phyloP scores from a whole-genome alignment of 35 echinoderm and acorn worm genomes.

The Diadema setosum region DNA sequence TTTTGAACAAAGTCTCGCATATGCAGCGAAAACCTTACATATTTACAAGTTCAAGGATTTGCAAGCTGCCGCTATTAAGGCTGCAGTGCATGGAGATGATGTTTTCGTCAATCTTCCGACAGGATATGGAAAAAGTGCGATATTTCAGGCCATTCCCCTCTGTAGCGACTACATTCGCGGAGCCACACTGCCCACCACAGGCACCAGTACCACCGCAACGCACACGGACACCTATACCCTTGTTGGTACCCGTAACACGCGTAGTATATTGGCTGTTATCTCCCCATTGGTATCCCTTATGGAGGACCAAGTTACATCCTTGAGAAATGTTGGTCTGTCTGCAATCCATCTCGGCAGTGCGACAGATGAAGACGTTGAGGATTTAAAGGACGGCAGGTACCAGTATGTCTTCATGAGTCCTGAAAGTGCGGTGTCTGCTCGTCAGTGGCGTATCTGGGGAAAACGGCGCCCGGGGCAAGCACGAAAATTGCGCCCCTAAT shows the following conservation, averaged over 20 bases:
- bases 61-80: not conserved
- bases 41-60: not conserved
- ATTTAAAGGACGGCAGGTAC: not conserved
- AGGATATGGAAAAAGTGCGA: slow-evolving; percentile 4
- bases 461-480: too few relatives aligned
- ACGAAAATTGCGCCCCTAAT: too few relatives aligned
- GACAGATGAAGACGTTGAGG: not conserved
- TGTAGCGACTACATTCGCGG: not conserved
- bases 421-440: not conserved
- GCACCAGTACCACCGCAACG: not conserved
- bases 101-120: not conserved
- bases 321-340: not conserved
- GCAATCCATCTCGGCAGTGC: not conserved
- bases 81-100: not conserved
- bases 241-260: not conserved
- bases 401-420: not conserved
- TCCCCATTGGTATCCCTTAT: not conserved
- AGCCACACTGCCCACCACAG: not conserved
- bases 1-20: too few relatives aligned
- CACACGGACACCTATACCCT: not conserved
- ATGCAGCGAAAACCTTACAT: too few relatives aligned
- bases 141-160: not conserved
- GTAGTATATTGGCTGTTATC: not conserved
- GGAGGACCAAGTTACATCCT: not conserved
- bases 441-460: too few relatives aligned